Conservation (phyloP, 1,140 invertebrate species). For the Brachionus manjavacas region DNA sequence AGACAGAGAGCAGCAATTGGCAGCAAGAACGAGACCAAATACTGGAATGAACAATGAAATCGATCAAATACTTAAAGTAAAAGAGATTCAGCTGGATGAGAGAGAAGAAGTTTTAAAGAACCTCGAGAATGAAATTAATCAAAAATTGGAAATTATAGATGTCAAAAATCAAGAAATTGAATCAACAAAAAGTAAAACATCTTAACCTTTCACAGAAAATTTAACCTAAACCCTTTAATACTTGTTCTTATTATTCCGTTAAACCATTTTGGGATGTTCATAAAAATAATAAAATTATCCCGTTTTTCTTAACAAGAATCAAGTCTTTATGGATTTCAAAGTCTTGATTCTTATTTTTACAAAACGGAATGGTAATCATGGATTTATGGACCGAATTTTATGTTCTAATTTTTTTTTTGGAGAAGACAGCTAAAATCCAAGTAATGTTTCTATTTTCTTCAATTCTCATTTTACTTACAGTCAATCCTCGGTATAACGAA, state of each 20-base stretch:
- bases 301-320: too few species aligned
- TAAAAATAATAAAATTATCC: too few species aligned
- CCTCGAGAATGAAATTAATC: not conserved
- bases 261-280: not conserved
- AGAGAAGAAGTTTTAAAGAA: not conserved
- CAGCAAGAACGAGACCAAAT: not conserved
- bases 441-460: too few species aligned
- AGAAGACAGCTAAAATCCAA: too few species aligned
- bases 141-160: not conserved
- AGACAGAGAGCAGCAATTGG: conserved; percentile 11
- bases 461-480: too few species aligned
- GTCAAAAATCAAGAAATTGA: not conserved
- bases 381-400: too few species aligned
- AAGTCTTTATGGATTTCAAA: too few species aligned
- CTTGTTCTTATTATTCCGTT: not conserved
- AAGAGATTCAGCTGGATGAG: not conserved
- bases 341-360: too few species aligned
- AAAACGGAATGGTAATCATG: too few species aligned
- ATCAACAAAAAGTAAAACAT: not conserved
- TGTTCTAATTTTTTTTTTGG: too few species aligned
- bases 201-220: not conserved
- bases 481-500: too few species aligned
- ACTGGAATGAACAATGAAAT: not conserved
- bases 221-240: not conserved
- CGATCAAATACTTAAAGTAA: not conserved